Percentiles rank a stretch among this genome's conserved stretches.
phyloP scores from a whole-genome alignment of 1,140 invertebrate genomes.

The Centruroides sculpturatus region DNA sequence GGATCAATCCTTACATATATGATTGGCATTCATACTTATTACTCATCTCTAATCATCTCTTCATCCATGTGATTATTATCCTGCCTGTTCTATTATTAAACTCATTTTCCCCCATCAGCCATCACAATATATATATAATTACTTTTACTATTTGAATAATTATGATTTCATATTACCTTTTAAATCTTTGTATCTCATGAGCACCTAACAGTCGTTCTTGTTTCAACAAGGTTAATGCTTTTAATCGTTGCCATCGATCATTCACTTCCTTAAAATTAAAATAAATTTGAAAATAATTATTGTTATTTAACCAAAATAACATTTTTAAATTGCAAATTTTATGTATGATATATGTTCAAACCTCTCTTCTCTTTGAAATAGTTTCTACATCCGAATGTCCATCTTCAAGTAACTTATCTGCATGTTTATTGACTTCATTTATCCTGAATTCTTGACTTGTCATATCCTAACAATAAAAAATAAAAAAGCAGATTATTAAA shows the following conservation, averaged over 20 bases:
- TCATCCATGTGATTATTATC: too few relatives aligned
- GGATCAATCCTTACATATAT: too few relatives aligned
- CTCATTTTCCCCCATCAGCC: too few relatives aligned
- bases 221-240: constrained; percentile 76
- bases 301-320: too few relatives aligned
- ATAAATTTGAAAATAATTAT: not conserved
- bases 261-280: constrained; percentile 53
- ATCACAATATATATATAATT: not conserved
- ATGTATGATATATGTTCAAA: not conserved
- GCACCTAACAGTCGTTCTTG: constrained; percentile 94
- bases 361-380: constrained; percentile 67
- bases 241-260: constrained; percentile 88
- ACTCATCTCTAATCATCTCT: too few relatives aligned
- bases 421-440: constrained; percentile 84
- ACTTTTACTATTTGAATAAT: not conserved
- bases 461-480: constrained; percentile 47
- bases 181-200: constrained; percentile 97
- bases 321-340: not conserved
- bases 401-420: constrained; percentile 80
- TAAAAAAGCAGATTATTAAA: too few relatives aligned
- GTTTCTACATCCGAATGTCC: constrained; percentile 92
- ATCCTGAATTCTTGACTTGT: constrained; percentile 93
- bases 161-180: constrained; percentile 31
- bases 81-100: too few relatives aligned
- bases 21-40: too few relatives aligned